phyloP scores from a whole-genome alignment of 64 coral and sea anemone genomes.

The Actinia tenebrosa region DNA sequence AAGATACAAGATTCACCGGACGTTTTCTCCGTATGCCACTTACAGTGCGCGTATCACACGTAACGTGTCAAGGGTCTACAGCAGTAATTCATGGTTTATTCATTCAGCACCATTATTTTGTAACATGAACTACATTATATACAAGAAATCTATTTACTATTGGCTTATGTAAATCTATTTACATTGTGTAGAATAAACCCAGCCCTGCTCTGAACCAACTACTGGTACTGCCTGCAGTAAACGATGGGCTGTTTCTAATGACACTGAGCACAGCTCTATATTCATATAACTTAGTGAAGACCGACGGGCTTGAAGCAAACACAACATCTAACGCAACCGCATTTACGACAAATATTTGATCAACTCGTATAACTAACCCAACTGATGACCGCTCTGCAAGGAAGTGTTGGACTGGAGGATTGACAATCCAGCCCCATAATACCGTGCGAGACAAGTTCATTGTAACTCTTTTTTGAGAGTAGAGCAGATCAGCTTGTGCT shows the following conservation, averaged over 20 bases:
- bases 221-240: conserved; percentile 14
- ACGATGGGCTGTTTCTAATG: background rate
- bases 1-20: too few species aligned
- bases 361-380: too few species aligned
- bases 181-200: conserved; percentile 9
- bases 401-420: too few species aligned
- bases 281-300: background rate
- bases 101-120: background rate
- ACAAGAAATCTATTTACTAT: conserved; percentile 8
- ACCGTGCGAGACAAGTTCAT: too few species aligned
- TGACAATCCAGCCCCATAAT: too few species aligned
- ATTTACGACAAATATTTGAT: too few species aligned
- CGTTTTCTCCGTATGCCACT: too few species aligned
- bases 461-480: too few species aligned
- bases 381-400: too few species aligned
- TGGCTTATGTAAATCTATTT: background rate
- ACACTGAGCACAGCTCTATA: conserved; percentile 13
- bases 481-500: too few species aligned
- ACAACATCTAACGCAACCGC: background rate
- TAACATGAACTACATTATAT: conserved; percentile 2
- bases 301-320: background rate
- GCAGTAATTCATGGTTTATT: conserved; percentile 10
- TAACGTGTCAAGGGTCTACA: background rate
- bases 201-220: background rate
- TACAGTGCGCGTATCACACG: too few species aligned